phyloP scores from a whole-genome alignment of 2,888 invertebrate genomes.

The Stenoptilia bipunctidactyla region DNA sequence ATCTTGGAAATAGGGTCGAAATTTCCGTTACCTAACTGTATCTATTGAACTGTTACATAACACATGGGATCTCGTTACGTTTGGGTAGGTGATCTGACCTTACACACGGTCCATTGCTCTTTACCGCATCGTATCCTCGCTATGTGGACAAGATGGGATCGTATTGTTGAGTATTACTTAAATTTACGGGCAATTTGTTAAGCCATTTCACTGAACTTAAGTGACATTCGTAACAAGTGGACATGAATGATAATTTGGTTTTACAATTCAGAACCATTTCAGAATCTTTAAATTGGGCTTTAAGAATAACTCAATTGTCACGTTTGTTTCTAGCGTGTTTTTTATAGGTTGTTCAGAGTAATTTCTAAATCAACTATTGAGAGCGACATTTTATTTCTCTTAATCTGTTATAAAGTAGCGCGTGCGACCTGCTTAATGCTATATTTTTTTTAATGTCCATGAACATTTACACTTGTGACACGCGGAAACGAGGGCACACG shows the following conservation, averaged over 20 bases:
- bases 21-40: conserved; percentile 6
- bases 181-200: too few relatives aligned
- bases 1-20: neutral
- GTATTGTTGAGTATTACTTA: too few relatives aligned
- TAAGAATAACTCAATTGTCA: too few relatives aligned
- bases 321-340: too few relatives aligned
- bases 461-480: neutral
- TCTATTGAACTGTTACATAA: conserved; percentile 45
- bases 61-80: conserved; percentile 45
- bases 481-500: neutral
- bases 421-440: neutral
- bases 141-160: too few relatives aligned
- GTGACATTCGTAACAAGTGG: too few relatives aligned
- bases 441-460: neutral
- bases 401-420: neutral
- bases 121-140: conserved; percentile 23
- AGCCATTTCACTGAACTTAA: too few relatives aligned
- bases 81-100: conserved; percentile 53
- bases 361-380: too few relatives aligned
- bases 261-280: too few relatives aligned
- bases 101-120: conserved; percentile 45
- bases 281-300: too few relatives aligned
- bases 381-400: neutral
- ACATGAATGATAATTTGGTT: too few relatives aligned
- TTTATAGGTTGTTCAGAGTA: too few relatives aligned